phyloP scores from a whole-genome alignment of 2,888 invertebrate species.

The Hesperia comma region DNA sequence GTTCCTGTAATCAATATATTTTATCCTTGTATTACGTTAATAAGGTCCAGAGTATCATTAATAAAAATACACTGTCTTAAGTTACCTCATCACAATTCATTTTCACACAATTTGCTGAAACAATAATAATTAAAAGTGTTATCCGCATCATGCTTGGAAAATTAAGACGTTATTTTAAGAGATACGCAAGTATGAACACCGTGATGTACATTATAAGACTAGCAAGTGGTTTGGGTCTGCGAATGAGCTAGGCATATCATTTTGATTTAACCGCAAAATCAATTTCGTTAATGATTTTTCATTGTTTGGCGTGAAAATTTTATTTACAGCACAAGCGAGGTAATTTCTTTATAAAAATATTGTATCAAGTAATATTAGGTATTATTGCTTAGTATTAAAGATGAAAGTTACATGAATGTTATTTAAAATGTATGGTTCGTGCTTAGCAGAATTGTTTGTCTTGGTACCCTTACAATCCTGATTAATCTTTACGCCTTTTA shows the following conservation, averaged over 20 bases:
- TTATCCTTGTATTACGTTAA: neutral
- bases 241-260: neutral
- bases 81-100: conserved; percentile 22
- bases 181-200: conserved; percentile 5
- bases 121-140: neutral
- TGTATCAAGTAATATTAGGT: neutral
- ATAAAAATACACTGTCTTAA: neutral
- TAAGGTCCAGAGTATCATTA: neutral
- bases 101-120: conserved; percentile 8
- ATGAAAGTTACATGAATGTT: neutral
- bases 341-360: neutral
- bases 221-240: neutral
- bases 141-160: conserved; percentile 7
- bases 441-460: neutral
- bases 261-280: conserved; percentile 16
- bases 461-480: conserved; percentile 19
- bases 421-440: neutral
- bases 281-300: conserved; percentile 16
- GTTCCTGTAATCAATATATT: neutral
- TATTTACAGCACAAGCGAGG: neutral
- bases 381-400: neutral
- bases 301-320: conserved; percentile 14
- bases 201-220: conserved; percentile 12
- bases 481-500: conserved; percentile 33
- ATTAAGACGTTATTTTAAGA: neutral